Evolutionary conservation across 2,888 invertebrate genomes (phyloP).

Genomic region (Nomada ferruginata): DNA sequence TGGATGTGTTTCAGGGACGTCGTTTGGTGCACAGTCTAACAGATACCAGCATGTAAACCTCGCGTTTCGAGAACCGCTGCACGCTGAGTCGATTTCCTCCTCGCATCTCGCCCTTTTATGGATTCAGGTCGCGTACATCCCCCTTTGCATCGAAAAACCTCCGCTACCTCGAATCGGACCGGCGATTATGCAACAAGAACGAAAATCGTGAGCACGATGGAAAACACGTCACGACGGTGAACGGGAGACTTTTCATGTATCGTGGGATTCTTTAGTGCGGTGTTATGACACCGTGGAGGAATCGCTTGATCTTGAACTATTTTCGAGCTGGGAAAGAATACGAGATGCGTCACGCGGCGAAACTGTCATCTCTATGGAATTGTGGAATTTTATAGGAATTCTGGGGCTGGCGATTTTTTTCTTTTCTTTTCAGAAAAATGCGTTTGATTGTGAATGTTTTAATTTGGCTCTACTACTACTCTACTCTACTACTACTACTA

Average conservation of each 20-base stretch:
- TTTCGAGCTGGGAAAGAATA: not conserved
- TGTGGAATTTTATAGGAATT: not conserved
- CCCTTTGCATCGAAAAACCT: slow-evolving; percentile 25
- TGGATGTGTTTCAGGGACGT: slow-evolving; percentile 53
- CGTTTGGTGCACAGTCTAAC: not conserved
- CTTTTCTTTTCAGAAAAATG: not conserved
- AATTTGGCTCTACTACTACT: no score
- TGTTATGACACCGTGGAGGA: slow-evolving; percentile 1
- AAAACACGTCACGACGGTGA: not conserved
- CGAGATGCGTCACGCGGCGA: not conserved
- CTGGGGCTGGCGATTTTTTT: not conserved
- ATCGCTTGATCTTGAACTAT: not conserved
- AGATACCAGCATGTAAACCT: not conserved
- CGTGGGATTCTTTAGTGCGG: slow-evolving; percentile 2
- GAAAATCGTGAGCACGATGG: not conserved
- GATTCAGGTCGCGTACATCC: slow-evolving; percentile 41
- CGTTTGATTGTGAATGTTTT: no score
- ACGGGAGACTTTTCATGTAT: not conserved
- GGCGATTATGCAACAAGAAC: slow-evolving; percentile 22
- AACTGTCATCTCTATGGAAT: not conserved
- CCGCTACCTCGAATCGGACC: slow-evolving; percentile 10
- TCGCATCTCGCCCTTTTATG: slow-evolving; percentile 44
- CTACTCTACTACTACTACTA: no score
- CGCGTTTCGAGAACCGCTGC: slow-evolving; percentile 18
- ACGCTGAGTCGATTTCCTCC: slow-evolving; percentile 4